Conservation (phyloP, 2,113 vertebrate species). For the Tretioscincus oriximinensis region DNA sequence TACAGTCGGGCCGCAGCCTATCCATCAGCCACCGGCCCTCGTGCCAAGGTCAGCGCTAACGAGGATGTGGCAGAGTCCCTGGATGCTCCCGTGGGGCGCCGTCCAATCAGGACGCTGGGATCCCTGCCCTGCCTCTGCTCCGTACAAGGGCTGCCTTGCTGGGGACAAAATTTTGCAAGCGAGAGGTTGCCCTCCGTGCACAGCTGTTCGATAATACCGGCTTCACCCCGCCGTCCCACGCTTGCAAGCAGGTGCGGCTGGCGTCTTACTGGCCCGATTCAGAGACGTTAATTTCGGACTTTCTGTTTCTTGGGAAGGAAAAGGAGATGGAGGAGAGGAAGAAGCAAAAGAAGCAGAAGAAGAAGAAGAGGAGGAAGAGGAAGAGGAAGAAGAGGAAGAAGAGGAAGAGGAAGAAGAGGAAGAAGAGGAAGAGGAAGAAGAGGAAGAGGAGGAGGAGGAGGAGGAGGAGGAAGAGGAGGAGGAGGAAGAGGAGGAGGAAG, state of each 20-base stretch:
- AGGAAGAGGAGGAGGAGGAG: too few relatives aligned
- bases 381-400: not conserved
- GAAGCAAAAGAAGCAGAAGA: not conserved
- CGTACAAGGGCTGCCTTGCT: constrained; percentile 40
- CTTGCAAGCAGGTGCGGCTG: not conserved
- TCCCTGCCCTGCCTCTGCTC: constrained; percentile 10
- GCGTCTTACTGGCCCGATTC: too few relatives aligned
- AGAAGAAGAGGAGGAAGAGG: not conserved
- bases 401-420: too few relatives aligned
- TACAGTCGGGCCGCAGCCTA: constrained; percentile 86
- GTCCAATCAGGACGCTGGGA: constrained; percentile 30
- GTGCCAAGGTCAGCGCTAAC: constrained; percentile 98
- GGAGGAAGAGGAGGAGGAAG: too few relatives aligned
- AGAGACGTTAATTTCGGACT: too few relatives aligned
- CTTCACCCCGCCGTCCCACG: not conserved
- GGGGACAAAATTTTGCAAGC: constrained; percentile 20
- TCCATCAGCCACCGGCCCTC: constrained; percentile 89
- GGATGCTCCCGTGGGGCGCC: constrained; percentile 61
- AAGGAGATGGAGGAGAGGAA: too few relatives aligned
- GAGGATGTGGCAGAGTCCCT: constrained; percentile 84
- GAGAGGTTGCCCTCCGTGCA: rapidly evolving
- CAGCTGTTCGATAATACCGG: rapidly evolving
- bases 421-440: too few relatives aligned
- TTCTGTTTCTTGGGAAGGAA: too few relatives aligned
- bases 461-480: too few relatives aligned